These are phyloP conservation scores for Peromyscus californicus DNA, from an alignment of 2,113 vertebrate species.

Conservation along the genomic window DNA sequence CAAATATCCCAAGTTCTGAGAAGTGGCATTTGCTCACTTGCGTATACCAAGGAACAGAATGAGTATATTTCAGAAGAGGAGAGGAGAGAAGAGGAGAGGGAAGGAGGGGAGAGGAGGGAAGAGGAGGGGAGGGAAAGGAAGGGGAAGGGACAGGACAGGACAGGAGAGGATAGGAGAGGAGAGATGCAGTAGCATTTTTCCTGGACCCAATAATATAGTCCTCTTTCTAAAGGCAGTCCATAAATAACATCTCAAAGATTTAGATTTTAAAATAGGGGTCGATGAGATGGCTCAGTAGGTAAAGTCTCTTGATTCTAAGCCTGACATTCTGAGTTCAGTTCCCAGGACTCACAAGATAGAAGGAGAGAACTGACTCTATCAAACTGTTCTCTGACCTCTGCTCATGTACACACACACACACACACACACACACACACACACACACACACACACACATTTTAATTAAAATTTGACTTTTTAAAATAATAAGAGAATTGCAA, in stretches of 20 bases:
- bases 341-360: not conserved
- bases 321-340: not conserved
- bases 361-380: not conserved
- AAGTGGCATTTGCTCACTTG: not conserved
- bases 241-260: not conserved
- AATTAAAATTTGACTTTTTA: constrained; percentile 17
- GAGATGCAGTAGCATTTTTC: not conserved
- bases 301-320: not conserved
- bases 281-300: not conserved
- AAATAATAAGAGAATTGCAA: not conserved
- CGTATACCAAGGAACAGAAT: not conserved
- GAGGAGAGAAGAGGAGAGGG: not conserved
- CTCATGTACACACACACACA: not conserved
- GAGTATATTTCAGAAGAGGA: constrained; percentile 13
- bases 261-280: not conserved
- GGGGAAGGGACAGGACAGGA: no score
- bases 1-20: not conserved
- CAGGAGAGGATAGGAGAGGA: not conserved
- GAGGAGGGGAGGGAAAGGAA: not conserved
- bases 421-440: not conserved
- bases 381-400: not conserved
- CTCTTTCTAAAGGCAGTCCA: not conserved
- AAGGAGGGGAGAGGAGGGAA: not conserved
- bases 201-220: not conserved
- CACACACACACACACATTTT: not conserved